Percentiles rank a stretch among this genome's conserved stretches.
Conservation (phyloP, 1,140 invertebrate genomes). For the Cotesia glomerata region DNA sequence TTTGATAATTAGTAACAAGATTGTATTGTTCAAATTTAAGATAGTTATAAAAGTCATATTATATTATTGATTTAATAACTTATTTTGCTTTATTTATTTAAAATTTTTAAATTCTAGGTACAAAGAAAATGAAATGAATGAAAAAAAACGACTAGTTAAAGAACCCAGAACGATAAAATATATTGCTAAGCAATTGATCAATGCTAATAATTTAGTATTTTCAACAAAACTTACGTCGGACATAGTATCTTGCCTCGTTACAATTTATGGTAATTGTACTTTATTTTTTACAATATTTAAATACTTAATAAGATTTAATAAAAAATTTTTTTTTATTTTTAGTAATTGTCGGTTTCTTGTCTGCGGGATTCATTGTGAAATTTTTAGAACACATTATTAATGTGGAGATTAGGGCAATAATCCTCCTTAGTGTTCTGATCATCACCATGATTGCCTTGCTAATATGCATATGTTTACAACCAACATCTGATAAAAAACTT, state of each 20-base stretch:
- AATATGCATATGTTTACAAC: constrained; percentile 67
- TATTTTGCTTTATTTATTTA: too few species aligned
- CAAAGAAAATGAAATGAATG: constrained; percentile 50
- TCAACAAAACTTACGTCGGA: constrained; percentile 62
- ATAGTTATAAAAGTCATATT: too few species aligned
- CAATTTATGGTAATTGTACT: constrained; percentile 61
- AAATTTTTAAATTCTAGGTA: constrained; percentile 46
- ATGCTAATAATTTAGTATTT: constrained; percentile 54
- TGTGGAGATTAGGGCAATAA: constrained; percentile 44
- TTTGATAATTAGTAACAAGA: too few species aligned
- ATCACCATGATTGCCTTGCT: constrained; percentile 53
- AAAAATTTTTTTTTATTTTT: constrained; percentile 42
- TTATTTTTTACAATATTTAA: neutral
- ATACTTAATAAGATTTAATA: neutral
- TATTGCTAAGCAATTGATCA: constrained; percentile 59
- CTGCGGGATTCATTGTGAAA: constrained; percentile 5
- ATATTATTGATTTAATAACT: too few species aligned
- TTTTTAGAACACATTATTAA: constrained; percentile 48
- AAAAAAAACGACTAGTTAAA: constrained; percentile 46
- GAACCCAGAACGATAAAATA: constrained; percentile 44
- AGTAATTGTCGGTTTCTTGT: too few species aligned
- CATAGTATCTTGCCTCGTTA: constrained; percentile 64
- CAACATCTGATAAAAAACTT: constrained; percentile 61
- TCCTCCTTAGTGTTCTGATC: constrained; percentile 53
- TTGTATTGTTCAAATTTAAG: too few species aligned